A percentile compares a stretch with the other conserved stretches of the same genome.
Conservation (phyloP, 2,113 vertebrate species). For the Hylia prasina region DNA sequence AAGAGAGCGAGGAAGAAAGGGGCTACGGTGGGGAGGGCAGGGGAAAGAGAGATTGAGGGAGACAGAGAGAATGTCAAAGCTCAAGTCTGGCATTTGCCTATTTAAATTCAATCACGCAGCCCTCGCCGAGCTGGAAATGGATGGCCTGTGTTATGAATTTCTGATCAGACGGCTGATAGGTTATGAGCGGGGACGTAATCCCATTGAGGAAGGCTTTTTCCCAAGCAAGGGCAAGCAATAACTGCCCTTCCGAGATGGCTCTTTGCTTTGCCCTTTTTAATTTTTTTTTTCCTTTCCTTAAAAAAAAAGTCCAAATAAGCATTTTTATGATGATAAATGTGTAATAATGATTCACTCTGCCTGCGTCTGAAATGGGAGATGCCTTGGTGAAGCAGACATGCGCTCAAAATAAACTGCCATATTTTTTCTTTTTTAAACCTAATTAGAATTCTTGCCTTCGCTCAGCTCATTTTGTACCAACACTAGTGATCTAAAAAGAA, state of each 20-base stretch:
- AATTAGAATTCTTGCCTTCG: constrained; percentile 65
- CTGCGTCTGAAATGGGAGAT: constrained; percentile 42
- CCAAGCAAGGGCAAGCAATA: constrained; percentile 73
- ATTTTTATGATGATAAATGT: constrained; percentile 73
- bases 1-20: constrained; percentile 33
- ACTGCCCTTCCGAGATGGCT: constrained; percentile 70
- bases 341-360: constrained; percentile 47
- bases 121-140: constrained; percentile 73
- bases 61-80: constrained; percentile 74
- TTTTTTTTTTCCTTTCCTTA: constrained; percentile 36
- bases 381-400: constrained; percentile 46
- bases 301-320: constrained; percentile 52
- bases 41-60: constrained; percentile 65
- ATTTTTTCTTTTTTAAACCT: constrained; percentile 56
- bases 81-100: constrained; percentile 82
- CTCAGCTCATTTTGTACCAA: constrained; percentile 50
- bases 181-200: constrained; percentile 75
- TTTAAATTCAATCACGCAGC: constrained; percentile 85
- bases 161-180: constrained; percentile 81
- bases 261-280: constrained; percentile 66
- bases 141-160: constrained; percentile 80
- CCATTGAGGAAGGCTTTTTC: constrained; percentile 75
- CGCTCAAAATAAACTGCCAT: constrained; percentile 44
- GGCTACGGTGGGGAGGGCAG: constrained; percentile 39
- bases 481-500: constrained; percentile 45